Evolutionary conservation across 2,797 vertebrate genomes (phyloP).

Genomic region (Sardinella longiceps): DNA sequence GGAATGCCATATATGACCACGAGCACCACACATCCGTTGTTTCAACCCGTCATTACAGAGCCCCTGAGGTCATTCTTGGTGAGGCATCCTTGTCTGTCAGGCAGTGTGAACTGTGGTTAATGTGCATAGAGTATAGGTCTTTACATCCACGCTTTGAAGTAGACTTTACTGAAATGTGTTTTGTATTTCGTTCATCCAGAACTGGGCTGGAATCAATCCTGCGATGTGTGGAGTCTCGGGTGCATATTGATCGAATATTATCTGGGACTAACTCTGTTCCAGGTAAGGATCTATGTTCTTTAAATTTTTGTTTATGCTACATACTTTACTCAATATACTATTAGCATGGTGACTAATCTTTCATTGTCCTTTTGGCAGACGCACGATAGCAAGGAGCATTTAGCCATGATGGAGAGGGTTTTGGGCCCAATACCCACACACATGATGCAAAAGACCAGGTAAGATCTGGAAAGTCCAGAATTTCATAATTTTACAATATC

Average conservation of each 20-base stretch:
- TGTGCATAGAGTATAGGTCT: background rate
- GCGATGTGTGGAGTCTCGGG: slow-evolving; percentile 89
- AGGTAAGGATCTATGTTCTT: slow-evolving; percentile 65
- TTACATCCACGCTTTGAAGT: background rate
- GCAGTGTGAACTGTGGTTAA: background rate
- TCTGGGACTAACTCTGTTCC: slow-evolving; percentile 88
- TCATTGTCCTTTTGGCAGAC: slow-evolving; percentile 68
- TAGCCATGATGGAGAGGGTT: slow-evolving; percentile 98
- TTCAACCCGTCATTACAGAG: slow-evolving; percentile 95
- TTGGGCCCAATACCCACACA: slow-evolving; percentile 82
- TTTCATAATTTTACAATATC: too few species aligned
- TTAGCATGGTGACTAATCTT: background rate
- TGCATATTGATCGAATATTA: slow-evolving; percentile 90
- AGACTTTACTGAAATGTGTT: background rate
- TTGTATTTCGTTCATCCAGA: slow-evolving; percentile 67
- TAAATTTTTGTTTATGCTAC: too few species aligned
- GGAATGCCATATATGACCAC: slow-evolving; percentile 94
- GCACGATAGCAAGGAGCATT: slow-evolving; percentile 89
- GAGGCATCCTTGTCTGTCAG: slow-evolving; percentile 46
- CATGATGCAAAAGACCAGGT: slow-evolving; percentile 87
- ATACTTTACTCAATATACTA: too few species aligned
- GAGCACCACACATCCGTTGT: slow-evolving; percentile 96
- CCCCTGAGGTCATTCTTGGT: slow-evolving; percentile 98
- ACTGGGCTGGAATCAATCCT: slow-evolving; percentile 86
- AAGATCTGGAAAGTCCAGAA: background rate